Conservation (phyloP, 2,888 invertebrate genomes). For the Leptura quadrifasciata region DNA sequence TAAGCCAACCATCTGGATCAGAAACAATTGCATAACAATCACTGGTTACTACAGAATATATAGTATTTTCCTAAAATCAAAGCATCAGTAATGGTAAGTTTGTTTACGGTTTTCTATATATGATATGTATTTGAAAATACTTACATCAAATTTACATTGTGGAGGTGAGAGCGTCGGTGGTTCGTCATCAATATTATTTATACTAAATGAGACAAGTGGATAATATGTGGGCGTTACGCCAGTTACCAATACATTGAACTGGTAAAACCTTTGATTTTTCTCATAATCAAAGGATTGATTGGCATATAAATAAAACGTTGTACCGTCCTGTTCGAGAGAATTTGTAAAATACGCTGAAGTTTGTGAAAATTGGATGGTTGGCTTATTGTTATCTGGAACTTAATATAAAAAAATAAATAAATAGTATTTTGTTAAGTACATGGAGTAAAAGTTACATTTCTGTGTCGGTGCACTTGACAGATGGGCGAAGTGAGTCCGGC, state of each 20-base stretch:
- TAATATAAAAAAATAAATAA: too few relatives aligned
- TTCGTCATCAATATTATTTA: constrained; percentile 61
- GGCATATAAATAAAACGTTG: constrained; percentile 39
- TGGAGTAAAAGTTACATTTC: too few relatives aligned
- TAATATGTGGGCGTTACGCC: neutral
- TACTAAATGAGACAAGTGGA: constrained; percentile 41
- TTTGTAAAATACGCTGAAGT: too few relatives aligned
- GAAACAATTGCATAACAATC: constrained; percentile 53
- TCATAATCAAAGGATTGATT: constrained; percentile 57
- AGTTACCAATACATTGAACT: constrained; percentile 22
- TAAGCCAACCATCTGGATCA: constrained; percentile 63
- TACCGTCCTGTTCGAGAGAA: neutral
- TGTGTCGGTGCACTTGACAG: too few relatives aligned
- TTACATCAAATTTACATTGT: constrained; percentile 59
- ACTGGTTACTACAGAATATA: constrained; percentile 50
- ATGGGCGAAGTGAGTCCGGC: too few relatives aligned
- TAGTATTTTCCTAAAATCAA: constrained; percentile 59
- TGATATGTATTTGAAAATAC: constrained; percentile 30
- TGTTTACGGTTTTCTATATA: neutral
- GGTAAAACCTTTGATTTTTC: constrained; percentile 41
- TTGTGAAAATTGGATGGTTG: too few relatives aligned
- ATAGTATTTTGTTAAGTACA: too few relatives aligned
- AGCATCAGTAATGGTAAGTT: neutral
- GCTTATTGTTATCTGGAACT: neutral
- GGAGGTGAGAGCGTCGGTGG: constrained; percentile 54